phyloP scores from a whole-genome alignment of 2,113 vertebrate genomes.

The Arvicanthis niloticus region DNA sequence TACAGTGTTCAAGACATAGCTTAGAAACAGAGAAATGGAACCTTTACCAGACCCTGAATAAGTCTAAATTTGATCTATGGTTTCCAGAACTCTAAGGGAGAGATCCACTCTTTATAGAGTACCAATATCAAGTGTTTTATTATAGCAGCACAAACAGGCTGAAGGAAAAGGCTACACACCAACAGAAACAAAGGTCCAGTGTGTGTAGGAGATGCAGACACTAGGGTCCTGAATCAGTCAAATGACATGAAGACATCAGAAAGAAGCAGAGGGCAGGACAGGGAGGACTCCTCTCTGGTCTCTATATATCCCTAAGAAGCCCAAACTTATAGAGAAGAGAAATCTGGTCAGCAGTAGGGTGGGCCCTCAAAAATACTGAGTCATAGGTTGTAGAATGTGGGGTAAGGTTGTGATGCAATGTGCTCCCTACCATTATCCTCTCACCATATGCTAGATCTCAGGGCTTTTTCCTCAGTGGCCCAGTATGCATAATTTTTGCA shows the following conservation, averaged over 20 bases:
- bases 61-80: neutral
- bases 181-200: no score
- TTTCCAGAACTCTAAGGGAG: neutral
- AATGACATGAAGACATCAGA: no score
- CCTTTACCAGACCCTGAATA: neutral
- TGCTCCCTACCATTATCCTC: fast-evolving
- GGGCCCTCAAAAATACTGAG: neutral
- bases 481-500: neutral
- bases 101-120: neutral
- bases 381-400: fast-evolving
- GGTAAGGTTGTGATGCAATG: fast-evolving
- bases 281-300: fast-evolving
- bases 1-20: neutral
- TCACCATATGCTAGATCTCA: neutral
- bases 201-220: neutral
- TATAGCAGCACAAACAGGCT: neutral
- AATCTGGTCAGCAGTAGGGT: no score
- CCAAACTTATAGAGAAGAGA: fast-evolving
- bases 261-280: neutral
- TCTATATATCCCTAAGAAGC: neutral
- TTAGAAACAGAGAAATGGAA: neutral
- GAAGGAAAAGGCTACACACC: neutral
- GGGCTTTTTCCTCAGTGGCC: neutral
- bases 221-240: neutral
- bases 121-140: no score